Conservation (phyloP, 2,888 invertebrate species). For the Drosophila ochracea region DNA sequence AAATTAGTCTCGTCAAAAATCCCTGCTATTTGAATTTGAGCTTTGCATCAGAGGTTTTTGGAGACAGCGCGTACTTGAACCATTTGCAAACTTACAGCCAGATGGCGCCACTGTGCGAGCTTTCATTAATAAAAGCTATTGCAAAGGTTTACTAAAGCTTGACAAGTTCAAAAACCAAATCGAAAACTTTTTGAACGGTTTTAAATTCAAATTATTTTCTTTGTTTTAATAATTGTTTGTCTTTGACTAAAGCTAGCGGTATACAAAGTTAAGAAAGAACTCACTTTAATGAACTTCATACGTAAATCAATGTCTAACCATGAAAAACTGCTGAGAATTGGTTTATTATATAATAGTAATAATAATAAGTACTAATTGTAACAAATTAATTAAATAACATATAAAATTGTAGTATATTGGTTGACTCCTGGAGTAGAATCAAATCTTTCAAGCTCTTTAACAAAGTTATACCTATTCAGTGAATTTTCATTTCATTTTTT, state of each 20-base stretch:
- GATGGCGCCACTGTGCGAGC: constrained; percentile 15
- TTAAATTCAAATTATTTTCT: neutral
- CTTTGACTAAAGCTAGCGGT: neutral
- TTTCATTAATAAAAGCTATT: neutral
- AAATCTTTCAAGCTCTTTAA: neutral
- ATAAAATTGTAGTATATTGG: neutral
- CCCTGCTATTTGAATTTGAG: constrained; percentile 43
- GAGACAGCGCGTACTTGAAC: constrained; percentile 13
- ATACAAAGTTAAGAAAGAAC: too few species aligned
- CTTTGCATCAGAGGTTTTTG: constrained; percentile 2
- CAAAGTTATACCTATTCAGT: neutral
- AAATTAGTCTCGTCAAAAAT: constrained; percentile 16
- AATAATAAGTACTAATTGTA: neutral
- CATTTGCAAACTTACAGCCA: neutral
- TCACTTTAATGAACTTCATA: too few species aligned
- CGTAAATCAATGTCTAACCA: too few species aligned
- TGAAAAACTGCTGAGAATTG: neutral
- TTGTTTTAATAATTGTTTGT: neutral
- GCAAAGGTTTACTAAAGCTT: neutral
- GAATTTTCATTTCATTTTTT: neutral
- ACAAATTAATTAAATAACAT: neutral
- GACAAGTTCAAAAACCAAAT: neutral
- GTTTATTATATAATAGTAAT: neutral
- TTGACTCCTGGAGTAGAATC: neutral
- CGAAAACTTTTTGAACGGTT: neutral